Percentiles rank a stretch among this genome's conserved stretches.
Conservation (phyloP, 1,140 invertebrate species). For the Episyrphus balteatus region DNA sequence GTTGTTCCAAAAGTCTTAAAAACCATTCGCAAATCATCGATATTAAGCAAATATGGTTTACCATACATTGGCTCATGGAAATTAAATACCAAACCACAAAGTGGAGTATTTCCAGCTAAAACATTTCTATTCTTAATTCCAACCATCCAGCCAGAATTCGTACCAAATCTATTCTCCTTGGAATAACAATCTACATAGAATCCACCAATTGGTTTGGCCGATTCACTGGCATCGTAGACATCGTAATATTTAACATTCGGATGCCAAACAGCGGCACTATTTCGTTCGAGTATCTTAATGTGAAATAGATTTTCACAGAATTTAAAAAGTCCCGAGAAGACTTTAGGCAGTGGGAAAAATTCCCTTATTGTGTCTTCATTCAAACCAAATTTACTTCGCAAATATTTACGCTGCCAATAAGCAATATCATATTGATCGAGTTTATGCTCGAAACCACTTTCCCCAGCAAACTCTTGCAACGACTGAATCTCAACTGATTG, state of each 20-base stretch:
- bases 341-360: constrained; percentile 73
- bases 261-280: constrained; percentile 63
- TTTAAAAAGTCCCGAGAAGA: constrained; percentile 63
- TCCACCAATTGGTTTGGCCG: constrained; percentile 53
- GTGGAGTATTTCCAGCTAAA: constrained; percentile 46
- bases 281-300: constrained; percentile 63
- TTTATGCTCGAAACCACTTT: constrained; percentile 56
- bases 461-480: constrained; percentile 62
- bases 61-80: constrained; percentile 52
- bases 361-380: constrained; percentile 61
- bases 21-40: constrained; percentile 61
- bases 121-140: constrained; percentile 55
- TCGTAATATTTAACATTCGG: constrained; percentile 76
- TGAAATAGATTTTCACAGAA: constrained; percentile 68
- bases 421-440: constrained; percentile 76
- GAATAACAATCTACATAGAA: constrained; percentile 78
- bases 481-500: constrained; percentile 64
- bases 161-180: constrained; percentile 43
- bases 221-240: constrained; percentile 52
- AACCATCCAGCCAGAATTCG: constrained; percentile 56
- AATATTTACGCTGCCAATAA: constrained; percentile 72
- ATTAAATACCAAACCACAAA: constrained; percentile 73
- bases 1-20: constrained; percentile 78
- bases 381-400: constrained; percentile 49
- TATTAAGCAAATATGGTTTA: constrained; percentile 58